Evolutionary conservation across 2,888 invertebrate genomes (phyloP), one percentile per base, ranked within the genome.

Genomic region (Chrysomela aeneicollis): DNA sequence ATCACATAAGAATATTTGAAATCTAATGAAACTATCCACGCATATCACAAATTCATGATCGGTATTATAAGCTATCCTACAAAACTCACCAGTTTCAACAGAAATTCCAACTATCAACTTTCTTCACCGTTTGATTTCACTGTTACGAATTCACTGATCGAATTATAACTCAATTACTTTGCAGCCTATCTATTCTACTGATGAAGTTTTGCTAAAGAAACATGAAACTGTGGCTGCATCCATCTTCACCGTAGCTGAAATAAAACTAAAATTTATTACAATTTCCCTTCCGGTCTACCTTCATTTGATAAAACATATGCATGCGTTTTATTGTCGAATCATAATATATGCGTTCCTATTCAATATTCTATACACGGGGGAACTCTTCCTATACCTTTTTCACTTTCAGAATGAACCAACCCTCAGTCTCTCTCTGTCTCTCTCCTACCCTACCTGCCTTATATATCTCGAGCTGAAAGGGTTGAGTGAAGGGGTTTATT

Each of bases 351-450:
- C 79, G 70, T 73, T 76, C 74, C 77, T 72, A 76, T 79, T 79
- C 74, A 78, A 75, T 72, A 76, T 77, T 76, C 72, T 73, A n/a
- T n/a, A n/a, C n/a, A 66, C 67, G 59, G 72, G 74, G 74, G 74
- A 69, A 68, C 75, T 79, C 80, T 81, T 81, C 81, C 79, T 80
- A 79, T 79, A 74, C 74, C 78, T 74, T 74, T 77, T 78, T 79
- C 78, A 68, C 74, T 78, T 76, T 64, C 62, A 68, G 61, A 69
- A 70, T 67, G 64, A 30, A 15, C 46, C 30, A 72, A 61, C 66
- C 63, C 62, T 57, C 64, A 58, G 55, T 62, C 60, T 64, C 66
- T 66, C 67, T 71, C 68, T 75, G 72, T 72, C 67, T 71, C 68
- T 75, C 73, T 72, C 12, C 71, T 71, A 57, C 53, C 71, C 69